Evolutionary conservation across 2,888 invertebrate genomes (phyloP), one percentile per base, ranked within the genome.

Genomic region (Athetis lepigone): DNA sequence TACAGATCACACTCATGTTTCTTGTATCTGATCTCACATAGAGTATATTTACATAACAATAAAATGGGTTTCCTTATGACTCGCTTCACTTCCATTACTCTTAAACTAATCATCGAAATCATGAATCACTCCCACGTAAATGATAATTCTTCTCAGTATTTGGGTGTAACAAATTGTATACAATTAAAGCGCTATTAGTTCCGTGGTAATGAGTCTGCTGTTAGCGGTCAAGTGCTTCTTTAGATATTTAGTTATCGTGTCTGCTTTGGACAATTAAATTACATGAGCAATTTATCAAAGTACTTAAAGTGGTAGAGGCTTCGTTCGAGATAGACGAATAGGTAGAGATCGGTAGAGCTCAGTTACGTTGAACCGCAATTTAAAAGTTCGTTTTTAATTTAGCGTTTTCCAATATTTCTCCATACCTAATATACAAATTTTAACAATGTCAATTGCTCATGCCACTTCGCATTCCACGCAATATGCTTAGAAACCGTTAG

Each of bases 51-150:
- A 77, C 75, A 70, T 75, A 61, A 71, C 56, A 70, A 70, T 64
- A 70, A 63, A 63, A 75, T 82, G 70, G 68, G 63, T 75, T 79
- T 83, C 80, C 64, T 18, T 25, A 46, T 25, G 11, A 56, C 72
- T 83, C 58, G 76, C 56, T 68, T 83, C 58, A 75, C 56, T 68
- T 73, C 66, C 27, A 70, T 70, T 76, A 19, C 52, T 77, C 47
- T 55, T 55, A 23, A 45, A 45, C 37, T 66, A 39, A 78, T 80
- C 70, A 74, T 79, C 68, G 54, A 78, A 80, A 70, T 63, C 69
- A 79, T 90, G 90, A 90, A 66, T 90, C 90, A 90, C 81, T 33
- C 74, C 81, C 62, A 84, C 80, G 70, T 75, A 66, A 67, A 52
- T 47, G 61, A 64, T 50, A 50, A n/a, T 56, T 76, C 47, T 86